phyloP scores from a whole-genome alignment of 2,797 vertebrate genomes.

The Adrianichthys oophorus region DNA sequence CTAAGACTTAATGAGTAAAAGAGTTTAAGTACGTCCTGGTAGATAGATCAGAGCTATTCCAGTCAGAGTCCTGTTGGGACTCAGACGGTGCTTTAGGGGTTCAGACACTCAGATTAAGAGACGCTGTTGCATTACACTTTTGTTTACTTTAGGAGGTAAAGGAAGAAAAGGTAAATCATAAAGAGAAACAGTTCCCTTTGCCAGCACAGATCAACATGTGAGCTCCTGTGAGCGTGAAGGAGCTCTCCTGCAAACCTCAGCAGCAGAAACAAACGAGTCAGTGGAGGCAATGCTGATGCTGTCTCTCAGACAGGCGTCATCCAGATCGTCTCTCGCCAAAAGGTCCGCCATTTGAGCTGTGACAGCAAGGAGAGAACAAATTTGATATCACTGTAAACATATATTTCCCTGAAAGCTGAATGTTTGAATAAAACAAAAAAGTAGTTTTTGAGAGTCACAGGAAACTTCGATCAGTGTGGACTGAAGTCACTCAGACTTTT shows the following conservation, averaged over 20 bases:
- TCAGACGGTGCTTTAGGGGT: background rate
- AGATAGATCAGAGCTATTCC: constrained; percentile 25
- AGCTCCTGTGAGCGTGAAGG: too few relatives aligned
- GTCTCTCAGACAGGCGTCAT: constrained; percentile 86
- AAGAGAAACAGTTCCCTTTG: too few relatives aligned
- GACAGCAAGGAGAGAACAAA: background rate
- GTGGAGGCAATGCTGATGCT: constrained; percentile 87
- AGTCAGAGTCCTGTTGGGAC: constrained; percentile 32
- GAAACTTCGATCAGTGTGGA: too few relatives aligned
- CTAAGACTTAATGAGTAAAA: constrained; percentile 34
- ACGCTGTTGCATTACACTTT: background rate
- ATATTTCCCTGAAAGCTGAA: too few relatives aligned
- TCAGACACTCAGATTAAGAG: constrained; percentile 18
- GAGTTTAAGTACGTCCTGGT: constrained; percentile 14
- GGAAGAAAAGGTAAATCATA: too few relatives aligned
- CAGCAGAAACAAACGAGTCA: constrained; percentile 92
- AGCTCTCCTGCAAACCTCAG: constrained; percentile 82
- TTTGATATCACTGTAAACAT: background rate
- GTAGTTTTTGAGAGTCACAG: too few relatives aligned
- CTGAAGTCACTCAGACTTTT: too few relatives aligned
- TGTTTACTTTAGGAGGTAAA: background rate
- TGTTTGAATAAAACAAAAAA: too few relatives aligned
- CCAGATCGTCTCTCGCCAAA: constrained; percentile 78
- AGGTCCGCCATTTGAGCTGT: constrained; percentile 83
- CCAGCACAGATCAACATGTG: too few relatives aligned